Percentiles rank a stretch among this genome's conserved stretches.
These are phyloP conservation scores for Peucedramus taeniatus DNA, from an alignment of 2,113 vertebrate species.

Conservation along the genomic window DNA sequence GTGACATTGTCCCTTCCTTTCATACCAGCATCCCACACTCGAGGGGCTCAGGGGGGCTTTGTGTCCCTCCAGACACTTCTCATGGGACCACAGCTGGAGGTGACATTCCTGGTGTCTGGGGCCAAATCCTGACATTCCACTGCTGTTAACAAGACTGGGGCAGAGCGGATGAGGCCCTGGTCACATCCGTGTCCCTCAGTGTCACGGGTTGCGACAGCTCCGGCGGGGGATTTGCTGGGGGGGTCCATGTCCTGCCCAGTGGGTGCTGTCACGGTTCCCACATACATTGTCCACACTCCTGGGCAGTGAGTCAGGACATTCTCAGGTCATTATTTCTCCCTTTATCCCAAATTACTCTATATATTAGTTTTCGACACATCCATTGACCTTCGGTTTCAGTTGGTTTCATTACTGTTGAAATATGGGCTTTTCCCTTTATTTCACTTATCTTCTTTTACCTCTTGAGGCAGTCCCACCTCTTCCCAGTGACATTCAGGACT, in stretches of 20 bases:
- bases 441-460: slow-evolving; percentile 29
- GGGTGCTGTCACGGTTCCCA: neutral
- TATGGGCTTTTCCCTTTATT: slow-evolving; percentile 19
- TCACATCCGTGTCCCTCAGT: neutral
- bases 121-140: neutral
- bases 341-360: neutral
- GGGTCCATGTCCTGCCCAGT: neutral
- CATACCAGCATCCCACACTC: accelerated
- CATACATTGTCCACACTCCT: neutral
- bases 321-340: neutral
- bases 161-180: neutral
- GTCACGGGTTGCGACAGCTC: neutral
- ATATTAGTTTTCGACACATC: neutral
- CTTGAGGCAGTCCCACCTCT: slow-evolving; percentile 11
- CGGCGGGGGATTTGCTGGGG: neutral
- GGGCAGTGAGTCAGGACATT: slow-evolving; percentile 17
- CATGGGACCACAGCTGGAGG: neutral
- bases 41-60: accelerated
- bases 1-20: neutral
- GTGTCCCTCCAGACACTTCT: accelerated
- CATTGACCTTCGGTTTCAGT: neutral
- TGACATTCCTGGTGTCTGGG: neutral
- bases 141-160: neutral
- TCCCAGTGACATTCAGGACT: slow-evolving; percentile 42
- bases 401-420: neutral